Evolutionary conservation across 2,888 invertebrate species (phyloP).

Genomic region (Drosophila ustulata): DNA sequence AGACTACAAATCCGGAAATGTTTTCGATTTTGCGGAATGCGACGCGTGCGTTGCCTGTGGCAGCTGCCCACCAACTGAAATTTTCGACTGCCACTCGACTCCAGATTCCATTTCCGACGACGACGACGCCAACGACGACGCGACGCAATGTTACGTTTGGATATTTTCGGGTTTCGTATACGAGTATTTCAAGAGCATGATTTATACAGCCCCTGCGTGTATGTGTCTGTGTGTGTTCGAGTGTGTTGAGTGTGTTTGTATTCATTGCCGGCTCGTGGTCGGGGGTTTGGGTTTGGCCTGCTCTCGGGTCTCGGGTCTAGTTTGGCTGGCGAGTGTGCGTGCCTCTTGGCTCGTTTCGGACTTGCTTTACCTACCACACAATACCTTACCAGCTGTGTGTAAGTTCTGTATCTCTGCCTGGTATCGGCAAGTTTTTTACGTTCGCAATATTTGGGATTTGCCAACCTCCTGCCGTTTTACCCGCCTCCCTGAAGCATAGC

Average conservation of each 20-base stretch:
- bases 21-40: constrained; percentile 18
- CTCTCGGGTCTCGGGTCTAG: constrained; percentile 17
- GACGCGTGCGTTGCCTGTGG: constrained; percentile 66
- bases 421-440: constrained; percentile 26
- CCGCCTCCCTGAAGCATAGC: constrained; percentile 6
- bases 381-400: constrained; percentile 14
- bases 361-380: constrained; percentile 1
- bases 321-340: constrained; percentile 40
- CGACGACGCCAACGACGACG: constrained; percentile 14
- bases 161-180: constrained; percentile 53
- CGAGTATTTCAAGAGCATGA: constrained; percentile 39
- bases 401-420: constrained; percentile 31
- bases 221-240: background rate
- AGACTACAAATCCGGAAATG: background rate
- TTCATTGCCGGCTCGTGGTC: constrained; percentile 15
- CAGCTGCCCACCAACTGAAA: constrained; percentile 75
- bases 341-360: constrained; percentile 27
- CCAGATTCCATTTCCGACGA: constrained; percentile 40
- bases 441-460: constrained; percentile 14
- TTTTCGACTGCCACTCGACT: constrained; percentile 3
- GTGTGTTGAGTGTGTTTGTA: constrained; percentile 8
- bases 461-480: background rate
- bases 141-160: constrained; percentile 37
- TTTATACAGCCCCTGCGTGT: constrained; percentile 1
- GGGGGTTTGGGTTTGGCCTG: constrained; percentile 12